Base-by-base conservation (phyloP, 2,797 vertebrate genomes). In the Ambastaia sidthimunki region DNA sequence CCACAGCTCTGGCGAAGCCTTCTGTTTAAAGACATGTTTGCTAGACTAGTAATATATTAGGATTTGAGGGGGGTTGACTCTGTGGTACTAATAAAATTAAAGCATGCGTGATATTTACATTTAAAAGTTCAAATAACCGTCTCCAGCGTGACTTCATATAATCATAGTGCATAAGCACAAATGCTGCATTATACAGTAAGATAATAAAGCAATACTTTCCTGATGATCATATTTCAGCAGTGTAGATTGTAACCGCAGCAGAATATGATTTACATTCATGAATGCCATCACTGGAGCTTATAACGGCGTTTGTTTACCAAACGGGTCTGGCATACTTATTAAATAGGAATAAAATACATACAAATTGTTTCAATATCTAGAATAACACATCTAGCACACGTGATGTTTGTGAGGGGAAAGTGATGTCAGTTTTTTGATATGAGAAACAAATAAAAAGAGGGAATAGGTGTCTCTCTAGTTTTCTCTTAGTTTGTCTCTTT, bases 191-290 rank as follows among this genome's bases (percentile, higher is more conserved):
- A 69, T 76, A 71, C 34, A 34, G 52, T 34, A 7, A 25, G 23
- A 77, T 31, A 48, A 59, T 77, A 77, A 77, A 77, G 54, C 9
- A 44, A 77, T 69, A 69, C 48, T 69, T 23, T 59, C 54, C 13
- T 31, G 37, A 60, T 77, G 48, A 77, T 77, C 41, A 69, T 60
- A 69, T 69, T 70, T 77, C 25, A 48, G 54, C 16, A 12, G 23
- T 48, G 65, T 69, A 28, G 52, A 44, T 55, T 34, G 10, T 67
- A 76, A 47, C 41, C 65, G 37, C 65, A 2, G 37, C 1, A 23
- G 54, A 77, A 70, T 48, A 50, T 34, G 25, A 77, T 77, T 77
- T 70, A 31, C 66, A 69, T 77, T 69, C 75, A 60, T 77, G 54
- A 70, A 70, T 77, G 69, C 57, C 16, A 1, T 73, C 23, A 34